phyloP scores from a whole-genome alignment of 2,797 vertebrate species.

The Forpus xanthops region DNA sequence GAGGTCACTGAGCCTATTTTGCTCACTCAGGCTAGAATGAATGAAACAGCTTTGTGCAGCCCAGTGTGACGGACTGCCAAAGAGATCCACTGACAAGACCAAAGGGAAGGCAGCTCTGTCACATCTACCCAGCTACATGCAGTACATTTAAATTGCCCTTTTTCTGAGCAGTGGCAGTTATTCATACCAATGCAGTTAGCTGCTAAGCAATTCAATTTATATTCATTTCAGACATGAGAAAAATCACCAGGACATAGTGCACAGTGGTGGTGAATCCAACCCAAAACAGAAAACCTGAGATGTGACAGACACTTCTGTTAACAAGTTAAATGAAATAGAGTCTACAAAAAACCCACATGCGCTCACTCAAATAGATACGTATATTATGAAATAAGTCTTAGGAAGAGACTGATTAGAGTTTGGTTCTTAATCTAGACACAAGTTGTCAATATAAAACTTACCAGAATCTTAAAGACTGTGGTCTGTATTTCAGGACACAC shows the following conservation, averaged over 20 bases:
- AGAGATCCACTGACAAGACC: not conserved
- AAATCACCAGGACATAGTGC: not conserved
- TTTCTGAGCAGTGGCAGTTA: not conserved
- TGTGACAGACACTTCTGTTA: not conserved
- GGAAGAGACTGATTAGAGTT: not conserved
- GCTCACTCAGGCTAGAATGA: not conserved
- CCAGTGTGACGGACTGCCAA: not conserved
- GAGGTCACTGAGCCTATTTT: not conserved
- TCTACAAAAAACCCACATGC: not conserved
- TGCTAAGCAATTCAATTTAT: not conserved
- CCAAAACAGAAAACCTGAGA: not conserved
- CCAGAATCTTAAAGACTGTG: not conserved
- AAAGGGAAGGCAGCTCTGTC: not conserved
- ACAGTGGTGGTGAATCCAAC: not conserved
- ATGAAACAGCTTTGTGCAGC: not conserved
- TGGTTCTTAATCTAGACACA: not conserved
- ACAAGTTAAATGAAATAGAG: not conserved
- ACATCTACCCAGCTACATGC: not conserved
- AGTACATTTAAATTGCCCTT: not conserved
- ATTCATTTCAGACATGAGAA: not conserved
- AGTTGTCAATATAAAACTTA: not conserved
- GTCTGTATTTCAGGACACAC: not conserved
- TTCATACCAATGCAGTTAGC: not conserved
- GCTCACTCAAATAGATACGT: not conserved
- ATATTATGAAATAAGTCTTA: not conserved